Evolutionary conservation across 2,797 vertebrate species (phyloP), one percentile per base, ranked within the genome.

Genomic region (Sparidentex hasta): DNA sequence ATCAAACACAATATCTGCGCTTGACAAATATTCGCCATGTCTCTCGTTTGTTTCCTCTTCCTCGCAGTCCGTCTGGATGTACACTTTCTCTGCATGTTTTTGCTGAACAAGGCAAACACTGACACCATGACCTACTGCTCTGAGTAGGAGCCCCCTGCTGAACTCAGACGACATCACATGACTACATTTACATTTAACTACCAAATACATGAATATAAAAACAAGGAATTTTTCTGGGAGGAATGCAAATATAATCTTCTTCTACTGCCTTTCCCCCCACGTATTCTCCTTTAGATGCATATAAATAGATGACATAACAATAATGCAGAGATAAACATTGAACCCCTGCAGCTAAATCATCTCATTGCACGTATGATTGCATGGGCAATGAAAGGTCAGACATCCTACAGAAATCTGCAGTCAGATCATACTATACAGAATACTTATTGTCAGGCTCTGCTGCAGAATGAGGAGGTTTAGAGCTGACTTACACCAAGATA

Each of bases 41-140:
- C 46, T 74, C 61, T 46, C 41, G 47, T 52, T 71, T 17, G 8
- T 47, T 55, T 25, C 71, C 21, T 74, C 59, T 18, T 62, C 13
- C 59, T 51, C 11, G 3, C 63, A 56, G 29, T 61, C 84, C 71
- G 66, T 73, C 77, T 71, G 51, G 29, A 74, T 69, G 16, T 33
- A 21, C 64, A 46, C 29, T 44, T 63, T 54, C 47, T 47, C 57
- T 81, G 64, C 55, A 69, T 76, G 82, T 65, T 75, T 85, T n/a
- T 74, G 78, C 68, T 75, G 76, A 85, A 80, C 65, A 71, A 76
- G 41, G 65, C 52, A 66, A 81, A 79, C 54, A 41, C 43, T 81
- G 76, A 87, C 87, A 76, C 74, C 69, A 13, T 87, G 87, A 86
- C 85, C 86, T 81, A 78, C 76, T 86, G 69, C 66, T 82, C n/a